Percentiles rank a stretch among this genome's conserved stretches.
These are phyloP conservation scores for Coreoperca whiteheadi DNA, from an alignment of 2,113 vertebrate species.

Conservation along the genomic window DNA sequence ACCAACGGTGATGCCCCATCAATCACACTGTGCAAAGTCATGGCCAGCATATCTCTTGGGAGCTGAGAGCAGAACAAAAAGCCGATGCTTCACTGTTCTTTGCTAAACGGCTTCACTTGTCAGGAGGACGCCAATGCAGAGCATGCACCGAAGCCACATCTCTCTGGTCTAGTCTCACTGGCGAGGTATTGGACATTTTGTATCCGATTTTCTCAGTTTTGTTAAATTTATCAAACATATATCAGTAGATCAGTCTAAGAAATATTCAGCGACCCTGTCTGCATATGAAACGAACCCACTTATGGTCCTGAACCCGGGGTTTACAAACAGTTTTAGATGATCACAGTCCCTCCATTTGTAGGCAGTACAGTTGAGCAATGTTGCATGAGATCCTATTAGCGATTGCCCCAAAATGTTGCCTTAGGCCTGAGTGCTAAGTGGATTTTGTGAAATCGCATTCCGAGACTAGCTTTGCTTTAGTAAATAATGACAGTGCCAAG, in stretches of 20 bases:
- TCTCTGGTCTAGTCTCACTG: background rate
- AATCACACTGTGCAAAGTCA: slow-evolving; percentile 72
- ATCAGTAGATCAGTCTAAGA: background rate
- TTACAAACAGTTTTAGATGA: background rate
- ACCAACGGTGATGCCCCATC: slow-evolving; percentile 73
- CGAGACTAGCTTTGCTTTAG: slow-evolving; percentile 30
- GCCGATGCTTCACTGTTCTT: slow-evolving; percentile 61
- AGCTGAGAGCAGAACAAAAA: slow-evolving; percentile 70
- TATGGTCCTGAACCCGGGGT: background rate
- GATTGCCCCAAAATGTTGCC: slow-evolving; percentile 25
- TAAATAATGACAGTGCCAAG: slow-evolving; percentile 53
- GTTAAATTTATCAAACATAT: background rate
- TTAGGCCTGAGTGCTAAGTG: slow-evolving; percentile 26
- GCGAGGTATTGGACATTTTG: background rate
- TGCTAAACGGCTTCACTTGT: slow-evolving; percentile 67
- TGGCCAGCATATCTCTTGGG: slow-evolving; percentile 60
- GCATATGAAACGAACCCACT: background rate
- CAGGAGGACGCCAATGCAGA: slow-evolving; percentile 30
- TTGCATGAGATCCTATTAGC: slow-evolving; percentile 31
- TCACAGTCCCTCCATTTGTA: background rate
- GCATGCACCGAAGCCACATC: background rate
- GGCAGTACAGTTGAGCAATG: slow-evolving; percentile 15
- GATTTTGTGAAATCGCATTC: slow-evolving; percentile 30
- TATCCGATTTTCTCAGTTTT: background rate
- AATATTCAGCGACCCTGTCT: background rate